Base-by-base conservation (phyloP, 2,888 invertebrate genomes). In the Hartigia nigra region DNA sequence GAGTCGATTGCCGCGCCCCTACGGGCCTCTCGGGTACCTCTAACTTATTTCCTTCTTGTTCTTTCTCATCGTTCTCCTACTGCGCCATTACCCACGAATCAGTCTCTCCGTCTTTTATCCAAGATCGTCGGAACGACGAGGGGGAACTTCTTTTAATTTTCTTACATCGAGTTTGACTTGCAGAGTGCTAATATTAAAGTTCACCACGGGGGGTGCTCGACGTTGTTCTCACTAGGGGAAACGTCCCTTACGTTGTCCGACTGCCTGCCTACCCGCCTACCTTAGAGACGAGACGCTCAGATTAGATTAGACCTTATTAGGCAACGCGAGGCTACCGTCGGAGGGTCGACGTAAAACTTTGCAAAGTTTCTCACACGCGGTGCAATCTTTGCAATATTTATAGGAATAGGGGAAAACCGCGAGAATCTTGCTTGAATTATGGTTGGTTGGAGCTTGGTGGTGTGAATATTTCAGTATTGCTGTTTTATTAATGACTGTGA, bases 131-230 rank as follows among this genome's bases (percentile, higher is more conserved):
- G 76, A 79, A 81, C 55, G 55, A 55, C 55, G 23, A 74, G 77
- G 79, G 79, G 82, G 82, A 83, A 85, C 82, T 86, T 84, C 82
- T 84, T 86, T 77, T 86, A 84, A 86, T 86, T 84, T 83, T 85
- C 81, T 70, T 37, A 12, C 74, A 77, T 74, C 74, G 79, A 82
- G 83, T 82, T 81, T 82, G 81, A 80, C 81, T 82, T 79, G 82
- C 86, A 84, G 84, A 87, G 87, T 87, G 87, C 86, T 87, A 87
- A 87, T 87, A 87, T 87, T 86, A 86, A 86, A 86, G 84, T 85
- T 82, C 36, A 74, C 55, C 14, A 23, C 78, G 55, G 70, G 79
- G 75, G 69, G 35, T n/a, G 75, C 32, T 12, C 39, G 55, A 12
- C 39, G 39, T 75, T 70, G 72, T 69, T 74, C 76, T 81, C 74